phyloP scores from a whole-genome alignment of 1,140 invertebrate genomes.

The Sogatella furcifera region DNA sequence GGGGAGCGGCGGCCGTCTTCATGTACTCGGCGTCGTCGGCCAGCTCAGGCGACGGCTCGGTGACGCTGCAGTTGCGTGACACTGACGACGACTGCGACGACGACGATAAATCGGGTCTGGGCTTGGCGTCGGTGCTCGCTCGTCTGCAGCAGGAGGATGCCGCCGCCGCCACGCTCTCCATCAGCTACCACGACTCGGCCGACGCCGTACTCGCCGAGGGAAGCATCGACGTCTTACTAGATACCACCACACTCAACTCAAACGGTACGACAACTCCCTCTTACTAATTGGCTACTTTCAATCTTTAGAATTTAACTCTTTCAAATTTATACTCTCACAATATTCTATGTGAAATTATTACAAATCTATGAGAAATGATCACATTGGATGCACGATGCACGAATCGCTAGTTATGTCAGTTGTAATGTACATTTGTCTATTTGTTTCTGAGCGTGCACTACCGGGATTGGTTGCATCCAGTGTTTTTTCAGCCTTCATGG shows the following conservation, averaged over 20 bases:
- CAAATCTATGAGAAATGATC: no score
- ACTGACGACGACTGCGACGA: conserved; percentile 28
- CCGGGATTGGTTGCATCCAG: no score
- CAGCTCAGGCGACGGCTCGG: conserved; percentile 34
- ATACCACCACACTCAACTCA: conserved; percentile 25
- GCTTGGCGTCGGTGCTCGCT: conserved; percentile 30
- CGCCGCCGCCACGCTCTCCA: conserved; percentile 34
- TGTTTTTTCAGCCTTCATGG: no score
- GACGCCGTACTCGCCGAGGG: conserved; percentile 32
- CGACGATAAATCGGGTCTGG: conserved; percentile 26
- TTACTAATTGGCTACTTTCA: no score
- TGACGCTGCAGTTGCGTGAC: conserved; percentile 40
- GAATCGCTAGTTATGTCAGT: no score
- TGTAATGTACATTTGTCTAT: no score
- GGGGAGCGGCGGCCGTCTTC: conserved; percentile 33
- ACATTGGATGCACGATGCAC: no score
- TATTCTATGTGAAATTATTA: no score
- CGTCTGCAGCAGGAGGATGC: conserved; percentile 37
- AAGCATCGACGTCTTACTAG: conserved; percentile 34
- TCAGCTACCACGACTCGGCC: conserved; percentile 34
- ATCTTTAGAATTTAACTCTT: no score
- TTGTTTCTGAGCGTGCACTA: no score
- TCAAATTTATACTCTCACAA: no score
- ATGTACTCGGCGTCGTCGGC: conserved; percentile 33
- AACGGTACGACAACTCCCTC: conserved; percentile 16